Evolutionary conservation across 2,113 vertebrate genomes (phyloP), one percentile per base, ranked within the genome.

Genomic region (Oreotrochilus melanogaster): DNA sequence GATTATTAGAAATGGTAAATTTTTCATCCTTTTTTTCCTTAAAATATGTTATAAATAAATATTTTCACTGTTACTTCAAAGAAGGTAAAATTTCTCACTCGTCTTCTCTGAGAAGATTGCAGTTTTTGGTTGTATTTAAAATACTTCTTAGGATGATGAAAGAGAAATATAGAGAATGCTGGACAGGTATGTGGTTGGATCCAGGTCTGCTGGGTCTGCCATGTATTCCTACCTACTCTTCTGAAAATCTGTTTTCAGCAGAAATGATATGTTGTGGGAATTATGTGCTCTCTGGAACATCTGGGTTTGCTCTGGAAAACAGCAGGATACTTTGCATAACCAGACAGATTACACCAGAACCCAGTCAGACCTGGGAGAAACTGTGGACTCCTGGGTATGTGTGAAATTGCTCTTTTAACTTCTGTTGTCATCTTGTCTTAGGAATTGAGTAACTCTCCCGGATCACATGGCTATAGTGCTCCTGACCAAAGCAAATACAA

Each of bases 231-330:
- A 4, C 43, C 47, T 64, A 16, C 22, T 64, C 31, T 23, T 51
- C 58, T 47, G 51, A 23, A 92, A 66, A 90, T 51, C 62, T 86
- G 31, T 69, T 90, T 74, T 88, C 58, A 56, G 71, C 51, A 28
- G 31, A 48, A 62, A 4, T 27, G 7, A 3, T 39, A 7, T 1
- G 56, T 39, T 73, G 47, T 88, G 88, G 91, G 92, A 83, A 39
- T 92, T 92, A 9, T 5, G 31, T 42, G 19, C 47, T 78, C 79
- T 83, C 79, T 92, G 76, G 60, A 93, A 91, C 79, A 88, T 39
- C 75, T 93, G 95, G 72, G 14, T 61, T 85, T 76, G 48, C 61
- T 88, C 10, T 90, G 72, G 91, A 83, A 80, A 90, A 12, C 79
- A 92, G 73, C 62, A 47, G 61, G 92, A 47, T 33, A 4, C 33